A percentile compares a stretch with the other conserved stretches of the same genome.
phyloP scores from a whole-genome alignment of 2,797 vertebrate species.

The Cossypha niveicapilla region DNA sequence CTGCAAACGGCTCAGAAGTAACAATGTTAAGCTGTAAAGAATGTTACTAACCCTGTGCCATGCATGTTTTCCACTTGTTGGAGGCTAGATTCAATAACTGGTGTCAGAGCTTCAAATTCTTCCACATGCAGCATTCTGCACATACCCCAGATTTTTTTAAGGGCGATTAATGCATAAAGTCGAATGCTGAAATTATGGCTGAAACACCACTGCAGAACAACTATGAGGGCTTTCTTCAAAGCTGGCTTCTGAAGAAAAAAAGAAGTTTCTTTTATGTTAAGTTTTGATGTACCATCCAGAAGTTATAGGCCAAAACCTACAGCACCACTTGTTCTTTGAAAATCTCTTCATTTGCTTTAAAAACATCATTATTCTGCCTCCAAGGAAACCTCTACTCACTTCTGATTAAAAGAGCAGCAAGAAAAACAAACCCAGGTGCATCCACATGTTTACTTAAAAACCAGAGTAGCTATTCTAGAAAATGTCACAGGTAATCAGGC shows the following conservation, averaged over 20 bases:
- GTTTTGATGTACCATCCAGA: neutral
- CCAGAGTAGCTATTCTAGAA: neutral
- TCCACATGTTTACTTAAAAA: neutral
- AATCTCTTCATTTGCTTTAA: neutral
- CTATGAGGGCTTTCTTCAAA: conserved; percentile 81
- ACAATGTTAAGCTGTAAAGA: neutral
- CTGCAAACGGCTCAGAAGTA: neutral
- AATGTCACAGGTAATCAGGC: neutral
- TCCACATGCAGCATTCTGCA: conserved; percentile 57
- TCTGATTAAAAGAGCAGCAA: neutral
- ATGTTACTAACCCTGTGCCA: conserved; percentile 79
- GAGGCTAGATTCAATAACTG: conserved; percentile 86
- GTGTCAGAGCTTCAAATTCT: conserved; percentile 76
- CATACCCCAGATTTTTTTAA: conserved; percentile 89
- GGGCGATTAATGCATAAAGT: conserved; percentile 89
- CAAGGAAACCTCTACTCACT: neutral
- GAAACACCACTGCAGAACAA: conserved; percentile 89
- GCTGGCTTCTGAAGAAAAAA: conserved; percentile 48
- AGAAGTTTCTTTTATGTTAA: neutral
- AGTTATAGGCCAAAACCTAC: neutral
- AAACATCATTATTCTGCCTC: neutral
- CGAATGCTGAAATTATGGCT: conserved; percentile 92
- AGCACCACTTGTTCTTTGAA: neutral
- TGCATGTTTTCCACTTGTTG: conserved; percentile 88
- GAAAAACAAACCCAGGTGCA: neutral